Evolutionary conservation across 2,888 invertebrate genomes (phyloP), one percentile per base, ranked within the genome.

Genomic region (Limnephilus lunatus): DNA sequence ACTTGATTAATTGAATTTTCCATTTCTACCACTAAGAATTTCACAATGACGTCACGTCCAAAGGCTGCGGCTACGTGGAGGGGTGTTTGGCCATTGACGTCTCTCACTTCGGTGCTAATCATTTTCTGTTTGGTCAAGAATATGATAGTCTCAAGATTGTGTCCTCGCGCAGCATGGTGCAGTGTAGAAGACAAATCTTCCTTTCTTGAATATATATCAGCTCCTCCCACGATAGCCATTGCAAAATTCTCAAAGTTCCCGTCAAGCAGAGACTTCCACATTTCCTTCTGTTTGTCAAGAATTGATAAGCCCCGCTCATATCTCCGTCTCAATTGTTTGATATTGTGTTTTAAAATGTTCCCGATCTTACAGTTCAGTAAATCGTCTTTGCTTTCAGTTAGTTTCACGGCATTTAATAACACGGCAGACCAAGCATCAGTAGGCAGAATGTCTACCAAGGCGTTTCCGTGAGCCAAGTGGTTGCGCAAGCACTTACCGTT

Each of bases 11-110:
- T 53, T 53, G n/a, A 25, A 39, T n/a, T 25, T 39, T 39, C 85
- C 19, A 85, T 39, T 85, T 85, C 85, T 39, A n/a, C 19, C 15
- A 85, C 44, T 14, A 85, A 30, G 85, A 85, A 85, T 30, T 85
- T 44, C n/a, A 85, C 48, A 85, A 14, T 85, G 39, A n/a, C 30
- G n/a, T 39, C 85, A 12, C 85, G 3, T 35, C 39, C 83, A 19
- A 32, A 83, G 9, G 30, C 25, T 35, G 83, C 83, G 12, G 83
- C 83, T 19, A 83, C 30, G 4, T 44, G 44, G 12, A 53, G 7
- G 1, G 53, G 19, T 4, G 53, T 53, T 25, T 53, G 53, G 25
- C 53, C 53, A 19, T 53, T 30, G 25, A 48, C 25, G 9, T 85
- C 44, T 14, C 32, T n/a, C n/a, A n/a, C 85, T 19, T 85, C n/a